These are phyloP conservation scores for Misgurnus anguillicaudatus DNA, from an alignment of 2,113 vertebrate species.

Conservation along the genomic window DNA sequence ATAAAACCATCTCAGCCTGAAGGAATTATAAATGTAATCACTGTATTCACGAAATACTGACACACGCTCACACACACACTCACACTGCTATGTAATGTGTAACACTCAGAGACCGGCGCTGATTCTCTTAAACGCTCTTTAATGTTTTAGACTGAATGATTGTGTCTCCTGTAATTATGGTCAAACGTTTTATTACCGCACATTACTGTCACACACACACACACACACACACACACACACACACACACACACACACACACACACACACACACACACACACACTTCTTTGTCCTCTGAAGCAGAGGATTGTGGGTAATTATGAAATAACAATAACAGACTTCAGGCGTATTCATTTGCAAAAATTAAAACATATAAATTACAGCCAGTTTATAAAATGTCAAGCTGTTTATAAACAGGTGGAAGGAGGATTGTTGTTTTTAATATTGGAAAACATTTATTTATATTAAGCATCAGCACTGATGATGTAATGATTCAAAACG, in stretches of 20 bases:
- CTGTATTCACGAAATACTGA: conserved; percentile 19
- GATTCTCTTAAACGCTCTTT: conserved; percentile 38
- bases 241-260: conserved; percentile 5
- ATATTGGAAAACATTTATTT: too few relatives aligned
- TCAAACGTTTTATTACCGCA: conserved; percentile 30
- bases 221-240: conserved; percentile 20
- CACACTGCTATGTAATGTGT: conserved; percentile 8
- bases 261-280: conserved; percentile 29
- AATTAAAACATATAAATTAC: not conserved
- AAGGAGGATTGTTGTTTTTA: too few relatives aligned
- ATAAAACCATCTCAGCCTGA: conserved; percentile 24
- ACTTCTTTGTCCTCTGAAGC: not conserved
- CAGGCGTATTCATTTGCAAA: too few relatives aligned
- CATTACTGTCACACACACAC: not conserved
- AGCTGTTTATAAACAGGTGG: too few relatives aligned
- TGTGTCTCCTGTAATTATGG: conserved; percentile 25
- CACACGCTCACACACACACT: not conserved
- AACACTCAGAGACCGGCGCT: conserved; percentile 1
- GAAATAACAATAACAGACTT: not conserved
- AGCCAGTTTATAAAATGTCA: not conserved
- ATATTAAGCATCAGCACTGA: too few relatives aligned
- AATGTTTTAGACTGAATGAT: conserved; percentile 32
- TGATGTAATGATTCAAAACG: too few relatives aligned
- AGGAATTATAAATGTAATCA: conserved; percentile 28
- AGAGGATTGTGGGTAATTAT: not conserved